Conservation (phyloP, 2,888 invertebrate genomes). For the Eristalis intricaria region DNA sequence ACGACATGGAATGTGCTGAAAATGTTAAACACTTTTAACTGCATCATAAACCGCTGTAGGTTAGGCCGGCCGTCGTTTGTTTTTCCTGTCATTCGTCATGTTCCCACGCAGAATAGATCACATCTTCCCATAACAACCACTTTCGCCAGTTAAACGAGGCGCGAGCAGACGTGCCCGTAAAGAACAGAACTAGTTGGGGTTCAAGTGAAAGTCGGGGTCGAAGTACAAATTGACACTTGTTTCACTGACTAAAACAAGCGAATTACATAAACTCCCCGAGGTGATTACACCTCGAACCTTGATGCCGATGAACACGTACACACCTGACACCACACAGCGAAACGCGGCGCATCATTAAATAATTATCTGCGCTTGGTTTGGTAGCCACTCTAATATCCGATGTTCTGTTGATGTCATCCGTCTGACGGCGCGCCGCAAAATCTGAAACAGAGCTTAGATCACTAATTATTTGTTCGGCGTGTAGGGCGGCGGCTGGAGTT, state of each 20-base stretch:
- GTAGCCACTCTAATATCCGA: conserved; percentile 17
- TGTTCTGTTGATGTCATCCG: conserved; percentile 59
- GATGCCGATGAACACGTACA: not conserved
- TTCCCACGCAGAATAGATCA: not conserved
- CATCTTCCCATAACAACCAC: not conserved
- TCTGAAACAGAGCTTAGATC: conserved; percentile 29
- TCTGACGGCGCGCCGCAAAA: not conserved
- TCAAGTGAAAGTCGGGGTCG: not conserved
- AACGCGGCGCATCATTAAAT: conserved; percentile 47
- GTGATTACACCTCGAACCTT: not conserved
- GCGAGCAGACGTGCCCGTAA: not conserved
- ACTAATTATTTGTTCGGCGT: not conserved
- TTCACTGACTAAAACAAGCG: not conserved
- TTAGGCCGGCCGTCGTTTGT: not conserved
- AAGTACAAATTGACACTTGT: no score
- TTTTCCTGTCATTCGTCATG: not conserved
- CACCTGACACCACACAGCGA: not conserved
- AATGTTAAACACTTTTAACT: not conserved
- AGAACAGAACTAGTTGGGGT: not conserved
- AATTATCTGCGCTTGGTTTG: conserved; percentile 50
- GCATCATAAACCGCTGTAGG: not conserved
- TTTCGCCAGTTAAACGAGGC: not conserved
- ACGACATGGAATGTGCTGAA: not conserved
- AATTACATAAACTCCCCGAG: not conserved
- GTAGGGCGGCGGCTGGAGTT: conserved; percentile 25